These are phyloP conservation scores for Paralvinella palmiformis DNA, from an alignment of 1,140 invertebrate species.

Conservation along the genomic window DNA sequence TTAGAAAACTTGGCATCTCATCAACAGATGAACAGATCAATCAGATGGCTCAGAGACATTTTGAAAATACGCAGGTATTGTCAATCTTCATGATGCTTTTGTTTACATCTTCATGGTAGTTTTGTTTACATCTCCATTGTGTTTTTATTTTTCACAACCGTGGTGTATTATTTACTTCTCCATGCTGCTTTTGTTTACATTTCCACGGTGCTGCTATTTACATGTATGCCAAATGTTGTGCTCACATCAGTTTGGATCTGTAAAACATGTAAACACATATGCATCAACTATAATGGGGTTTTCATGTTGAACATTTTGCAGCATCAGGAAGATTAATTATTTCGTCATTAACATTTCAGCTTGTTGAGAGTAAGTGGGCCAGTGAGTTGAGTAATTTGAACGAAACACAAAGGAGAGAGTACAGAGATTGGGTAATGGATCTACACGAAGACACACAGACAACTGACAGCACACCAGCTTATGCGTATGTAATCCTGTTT, in stretches of 20 bases:
- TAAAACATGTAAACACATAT: background rate
- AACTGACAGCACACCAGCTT: slow-evolving; percentile 32
- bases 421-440: slow-evolving; percentile 72
- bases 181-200: too few species aligned
- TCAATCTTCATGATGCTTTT: too few species aligned
- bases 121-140: too few species aligned
- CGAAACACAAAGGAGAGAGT: slow-evolving; percentile 67
- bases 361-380: slow-evolving; percentile 70
- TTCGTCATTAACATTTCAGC: slow-evolving; percentile 25
- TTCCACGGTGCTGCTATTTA: too few species aligned
- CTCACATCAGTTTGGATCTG: background rate
- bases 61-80: slow-evolving; percentile 69
- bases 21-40: slow-evolving; percentile 73
- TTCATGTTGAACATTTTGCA: background rate
- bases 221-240: too few species aligned
- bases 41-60: slow-evolving; percentile 65
- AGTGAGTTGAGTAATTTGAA: slow-evolving; percentile 66
- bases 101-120: too few species aligned
- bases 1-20: slow-evolving; percentile 58
- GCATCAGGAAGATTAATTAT: background rate
- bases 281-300: background rate
- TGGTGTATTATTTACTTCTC: too few species aligned
- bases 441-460: slow-evolving; percentile 59
- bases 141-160: too few species aligned
- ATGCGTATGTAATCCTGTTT: slow-evolving; percentile 42